Conservation (phyloP, 1,140 invertebrate genomes). For the Linepithema humile region DNA sequence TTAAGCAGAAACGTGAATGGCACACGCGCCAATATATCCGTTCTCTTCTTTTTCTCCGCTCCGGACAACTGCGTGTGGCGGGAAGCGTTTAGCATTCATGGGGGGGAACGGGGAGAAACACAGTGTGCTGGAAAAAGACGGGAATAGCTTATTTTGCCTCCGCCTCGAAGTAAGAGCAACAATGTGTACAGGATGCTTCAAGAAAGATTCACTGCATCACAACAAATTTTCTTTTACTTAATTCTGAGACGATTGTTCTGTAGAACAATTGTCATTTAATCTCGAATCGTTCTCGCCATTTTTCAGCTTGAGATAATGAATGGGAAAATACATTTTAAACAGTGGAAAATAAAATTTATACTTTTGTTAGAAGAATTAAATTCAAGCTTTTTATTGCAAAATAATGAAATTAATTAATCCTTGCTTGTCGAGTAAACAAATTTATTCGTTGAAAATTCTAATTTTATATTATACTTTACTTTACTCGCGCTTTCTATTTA, state of each 20-base stretch:
- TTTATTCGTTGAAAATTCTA: too few species aligned
- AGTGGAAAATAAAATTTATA: neutral
- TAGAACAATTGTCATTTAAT: too few species aligned
- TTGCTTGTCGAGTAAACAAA: too few species aligned
- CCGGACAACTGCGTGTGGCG: conserved; percentile 65
- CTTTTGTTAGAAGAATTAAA: neutral
- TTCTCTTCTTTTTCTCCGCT: conserved; percentile 52
- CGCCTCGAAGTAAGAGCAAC: conserved; percentile 42
- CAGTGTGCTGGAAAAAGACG: conserved; percentile 30
- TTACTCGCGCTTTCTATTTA: too few species aligned
- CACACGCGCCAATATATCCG: conserved; percentile 67
- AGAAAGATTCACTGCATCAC: conserved; percentile 32
- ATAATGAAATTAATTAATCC: neutral
- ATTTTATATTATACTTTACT: too few species aligned
- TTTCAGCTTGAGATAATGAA: neutral
- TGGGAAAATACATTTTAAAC: neutral
- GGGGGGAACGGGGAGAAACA: neutral
- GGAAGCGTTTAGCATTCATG: conserved; percentile 55
- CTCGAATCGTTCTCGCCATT: too few species aligned
- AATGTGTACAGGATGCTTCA: conserved; percentile 65
- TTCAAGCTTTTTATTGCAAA: neutral
- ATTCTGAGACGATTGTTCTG: neutral
- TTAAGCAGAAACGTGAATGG: conserved; percentile 68
- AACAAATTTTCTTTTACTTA: neutral
- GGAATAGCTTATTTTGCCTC: conserved; percentile 57